Percentiles rank a stretch among this genome's conserved stretches.
Conservation (phyloP, 2,113 vertebrate species). For the Melozone crissalis region DNA sequence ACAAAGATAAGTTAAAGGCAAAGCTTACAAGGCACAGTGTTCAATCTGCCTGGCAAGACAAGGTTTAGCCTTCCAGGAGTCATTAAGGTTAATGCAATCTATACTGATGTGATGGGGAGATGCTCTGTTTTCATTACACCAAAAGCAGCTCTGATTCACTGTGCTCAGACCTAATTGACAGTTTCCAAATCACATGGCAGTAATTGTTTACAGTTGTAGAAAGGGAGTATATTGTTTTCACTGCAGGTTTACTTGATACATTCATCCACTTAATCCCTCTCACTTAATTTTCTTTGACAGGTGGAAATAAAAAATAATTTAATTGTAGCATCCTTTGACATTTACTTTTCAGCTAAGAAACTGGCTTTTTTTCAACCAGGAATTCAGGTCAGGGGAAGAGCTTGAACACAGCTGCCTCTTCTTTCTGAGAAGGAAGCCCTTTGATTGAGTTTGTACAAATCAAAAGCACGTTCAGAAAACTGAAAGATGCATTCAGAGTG, state of each 20-base stretch:
- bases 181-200: conserved; percentile 30
- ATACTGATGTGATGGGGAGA: not conserved
- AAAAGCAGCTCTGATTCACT: conserved; percentile 44
- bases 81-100: conserved; percentile 55
- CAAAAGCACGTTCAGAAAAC: not conserved
- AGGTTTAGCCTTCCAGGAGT: conserved; percentile 50
- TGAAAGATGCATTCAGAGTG: not conserved
- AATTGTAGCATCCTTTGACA: conserved; percentile 36
- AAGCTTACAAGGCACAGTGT: not conserved
- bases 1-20: conserved; percentile 39
- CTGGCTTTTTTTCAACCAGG: not conserved
- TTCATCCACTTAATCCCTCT: conserved; percentile 46
- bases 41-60: conserved; percentile 31
- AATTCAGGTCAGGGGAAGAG: conserved; percentile 1
- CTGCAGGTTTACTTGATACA: conserved; percentile 18
- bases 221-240: conserved; percentile 46
- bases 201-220: conserved; percentile 50
- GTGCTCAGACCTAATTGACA: conserved; percentile 49
- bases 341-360: conserved; percentile 10
- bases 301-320: conserved; percentile 44
- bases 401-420: not conserved
- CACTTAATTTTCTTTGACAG: conserved; percentile 34
- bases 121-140: conserved; percentile 42
- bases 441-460: not conserved
- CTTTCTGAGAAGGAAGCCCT: not conserved